phyloP scores from a whole-genome alignment of 1,140 invertebrate genomes.

The Bombus breviceps region DNA sequence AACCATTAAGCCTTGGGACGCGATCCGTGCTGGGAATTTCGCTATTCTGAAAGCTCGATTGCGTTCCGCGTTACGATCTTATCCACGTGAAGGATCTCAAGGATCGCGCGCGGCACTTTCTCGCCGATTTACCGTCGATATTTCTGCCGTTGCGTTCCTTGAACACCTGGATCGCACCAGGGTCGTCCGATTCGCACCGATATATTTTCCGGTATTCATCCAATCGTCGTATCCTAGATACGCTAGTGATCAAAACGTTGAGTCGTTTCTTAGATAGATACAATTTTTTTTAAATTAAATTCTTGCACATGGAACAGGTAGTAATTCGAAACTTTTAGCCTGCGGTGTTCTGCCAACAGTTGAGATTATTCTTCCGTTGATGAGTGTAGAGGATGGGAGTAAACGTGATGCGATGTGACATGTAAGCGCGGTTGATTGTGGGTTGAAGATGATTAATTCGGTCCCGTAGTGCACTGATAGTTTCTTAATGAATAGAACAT shows the following conservation, averaged over 20 bases:
- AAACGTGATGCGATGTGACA: no score
- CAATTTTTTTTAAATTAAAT: no score
- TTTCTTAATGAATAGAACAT: not conserved
- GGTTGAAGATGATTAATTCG: not conserved
- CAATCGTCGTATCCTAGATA: not conserved
- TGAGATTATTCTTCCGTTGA: no score
- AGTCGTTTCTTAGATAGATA: no score
- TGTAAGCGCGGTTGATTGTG: not conserved
- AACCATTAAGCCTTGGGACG: constrained; percentile 52
- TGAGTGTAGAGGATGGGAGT: no score
- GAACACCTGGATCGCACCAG: constrained; percentile 2
- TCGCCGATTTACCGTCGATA: constrained; percentile 12
- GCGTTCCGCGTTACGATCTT: constrained; percentile 48
- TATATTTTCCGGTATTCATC: not conserved
- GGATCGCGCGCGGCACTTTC: constrained; percentile 20
- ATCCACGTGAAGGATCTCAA: constrained; percentile 51
- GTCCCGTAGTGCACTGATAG: not conserved
- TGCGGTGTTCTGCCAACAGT: no score
- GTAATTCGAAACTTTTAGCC: no score
- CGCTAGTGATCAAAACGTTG: no score
- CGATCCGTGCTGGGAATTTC: constrained; percentile 28
- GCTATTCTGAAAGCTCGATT: constrained; percentile 50
- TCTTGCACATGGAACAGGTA: no score
- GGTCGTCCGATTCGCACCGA: not conserved
- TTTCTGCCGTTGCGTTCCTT: not conserved